Base-by-base conservation (phyloP, 2,113 vertebrate species). In the Hystrix brachyura region DNA sequence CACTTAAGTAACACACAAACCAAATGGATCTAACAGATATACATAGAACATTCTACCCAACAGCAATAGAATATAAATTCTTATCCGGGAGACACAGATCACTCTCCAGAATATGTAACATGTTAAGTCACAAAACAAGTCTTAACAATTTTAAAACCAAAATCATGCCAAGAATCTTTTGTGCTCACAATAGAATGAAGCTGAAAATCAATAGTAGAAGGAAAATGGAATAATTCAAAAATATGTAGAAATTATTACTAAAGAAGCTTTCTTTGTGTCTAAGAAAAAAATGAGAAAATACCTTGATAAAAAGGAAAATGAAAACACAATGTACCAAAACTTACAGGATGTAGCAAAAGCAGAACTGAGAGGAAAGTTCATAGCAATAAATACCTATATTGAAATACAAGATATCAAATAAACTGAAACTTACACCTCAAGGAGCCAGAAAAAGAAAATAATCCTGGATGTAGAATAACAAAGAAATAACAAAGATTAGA, bases 401-500 rank as follows among this genome's bases (percentile, higher is more conserved):
- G 59, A 69, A 34, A 76, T 19, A 82, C 27, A 74, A 67, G 11
- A 67, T 53, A 11, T 53, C 34, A 76, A 67, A 60, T 67, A 71
- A 53, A 86, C 34, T 25, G 57, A 64, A 53, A 82, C 38, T 67
- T 76, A n/a, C 1, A 76, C 19, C 32, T 60, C 38, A 94, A 59
- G 14, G 27, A 87, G 5, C 1, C 60, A 67, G 5, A 51, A 64
- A 55, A 79, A 90, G 4, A 85, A 81, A 94, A 38, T 14, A 82
- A 78, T 69, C 15, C 3, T 11, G 67, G 72, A 86, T 7, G 76
- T 51, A 87, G 74, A 27, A 59, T 53, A 74, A 86, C 43, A n/a
- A 87, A 59, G 19, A 90, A 91, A 69, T 55, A 87, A 84, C 78
- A 67, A 81, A 74, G n/a, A 94, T n/a, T 51, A 82, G 21, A 34